A percentile compares a stretch with the other conserved stretches of the same genome.
phyloP scores from a whole-genome alignment of 2,888 invertebrate species.

The Aspidapion aeneum region DNA sequence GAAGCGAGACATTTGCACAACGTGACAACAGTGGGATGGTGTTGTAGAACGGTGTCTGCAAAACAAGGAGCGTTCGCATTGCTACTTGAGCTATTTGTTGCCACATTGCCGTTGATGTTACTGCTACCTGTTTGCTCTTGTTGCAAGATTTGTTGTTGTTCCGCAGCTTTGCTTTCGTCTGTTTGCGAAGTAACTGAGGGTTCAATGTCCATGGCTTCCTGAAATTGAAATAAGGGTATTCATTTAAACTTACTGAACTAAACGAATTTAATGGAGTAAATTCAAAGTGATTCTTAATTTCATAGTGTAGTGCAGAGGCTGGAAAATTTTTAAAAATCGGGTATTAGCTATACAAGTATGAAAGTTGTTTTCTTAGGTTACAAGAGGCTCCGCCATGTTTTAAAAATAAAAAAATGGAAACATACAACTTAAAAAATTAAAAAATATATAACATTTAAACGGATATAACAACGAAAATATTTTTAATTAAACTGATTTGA shows the following conservation, averaged over 20 bases:
- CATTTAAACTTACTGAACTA: neutral
- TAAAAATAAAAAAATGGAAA: too few species aligned
- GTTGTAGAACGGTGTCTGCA: conserved; percentile 71
- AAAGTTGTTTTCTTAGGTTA: too few species aligned
- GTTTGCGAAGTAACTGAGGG: conserved; percentile 59
- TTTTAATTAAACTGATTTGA: too few species aligned
- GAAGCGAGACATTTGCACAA: conserved; percentile 77
- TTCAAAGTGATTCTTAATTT: neutral
- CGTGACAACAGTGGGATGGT: conserved; percentile 78
- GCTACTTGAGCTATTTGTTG: too few species aligned
- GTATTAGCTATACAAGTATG: too few species aligned
- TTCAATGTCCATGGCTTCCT: conserved; percentile 49
- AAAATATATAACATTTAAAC: too few species aligned
- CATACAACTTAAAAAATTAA: too few species aligned
- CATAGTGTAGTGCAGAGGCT: too few species aligned
- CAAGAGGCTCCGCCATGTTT: too few species aligned
- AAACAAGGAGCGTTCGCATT: conserved; percentile 56
- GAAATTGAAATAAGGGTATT: conserved; percentile 26
- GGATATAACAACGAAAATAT: too few species aligned
- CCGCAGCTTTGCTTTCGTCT: conserved; percentile 80
- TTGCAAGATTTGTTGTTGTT: conserved; percentile 52
- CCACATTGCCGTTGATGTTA: too few species aligned
- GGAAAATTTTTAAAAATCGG: too few species aligned
- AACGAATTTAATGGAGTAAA: neutral
- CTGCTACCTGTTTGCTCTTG: conserved; percentile 14